Evolutionary conservation across 1,140 invertebrate species (phyloP).

Genomic region (Conus betulinus): DNA sequence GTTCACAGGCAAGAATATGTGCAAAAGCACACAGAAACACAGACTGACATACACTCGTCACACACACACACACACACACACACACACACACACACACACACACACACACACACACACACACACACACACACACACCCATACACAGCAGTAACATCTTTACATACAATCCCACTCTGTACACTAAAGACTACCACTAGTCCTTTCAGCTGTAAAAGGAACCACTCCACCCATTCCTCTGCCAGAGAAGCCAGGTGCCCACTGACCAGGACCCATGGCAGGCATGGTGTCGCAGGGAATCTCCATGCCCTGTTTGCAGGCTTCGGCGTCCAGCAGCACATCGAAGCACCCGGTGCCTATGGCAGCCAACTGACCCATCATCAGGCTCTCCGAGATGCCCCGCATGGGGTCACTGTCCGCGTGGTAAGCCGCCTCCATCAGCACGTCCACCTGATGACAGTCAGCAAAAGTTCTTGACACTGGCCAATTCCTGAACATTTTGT

Average conservation of each 20-base stretch:
- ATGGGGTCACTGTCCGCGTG: constrained; percentile 99
- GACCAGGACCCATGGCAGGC: constrained; percentile 62
- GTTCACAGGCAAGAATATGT: no score
- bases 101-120: not conserved
- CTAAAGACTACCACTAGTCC: not conserved
- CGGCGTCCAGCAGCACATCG: constrained; percentile 96
- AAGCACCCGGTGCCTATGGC: constrained; percentile 98
- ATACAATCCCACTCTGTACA: not conserved
- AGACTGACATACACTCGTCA: no score
- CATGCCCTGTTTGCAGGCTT: constrained; percentile 99
- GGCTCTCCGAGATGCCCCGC: constrained; percentile 99
- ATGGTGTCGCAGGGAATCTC: constrained; percentile 87
- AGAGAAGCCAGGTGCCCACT: not conserved
- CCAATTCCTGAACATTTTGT: no score
- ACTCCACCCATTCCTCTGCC: not conserved
- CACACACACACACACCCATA: not conserved
- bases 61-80: not conserved
- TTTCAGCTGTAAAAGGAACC: no score
- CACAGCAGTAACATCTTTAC: not conserved
- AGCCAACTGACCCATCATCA: constrained; percentile 98
- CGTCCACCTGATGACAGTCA: constrained; percentile 81
- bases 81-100: not conserved
- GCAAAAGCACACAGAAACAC: no score
- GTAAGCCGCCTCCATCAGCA: constrained; percentile 97
- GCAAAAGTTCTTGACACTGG: no score